Percentiles rank a stretch among this genome's conserved stretches.
These are phyloP conservation scores for Tamias sibiricus DNA, from an alignment of 2,113 vertebrate species.

Conservation along the genomic window DNA sequence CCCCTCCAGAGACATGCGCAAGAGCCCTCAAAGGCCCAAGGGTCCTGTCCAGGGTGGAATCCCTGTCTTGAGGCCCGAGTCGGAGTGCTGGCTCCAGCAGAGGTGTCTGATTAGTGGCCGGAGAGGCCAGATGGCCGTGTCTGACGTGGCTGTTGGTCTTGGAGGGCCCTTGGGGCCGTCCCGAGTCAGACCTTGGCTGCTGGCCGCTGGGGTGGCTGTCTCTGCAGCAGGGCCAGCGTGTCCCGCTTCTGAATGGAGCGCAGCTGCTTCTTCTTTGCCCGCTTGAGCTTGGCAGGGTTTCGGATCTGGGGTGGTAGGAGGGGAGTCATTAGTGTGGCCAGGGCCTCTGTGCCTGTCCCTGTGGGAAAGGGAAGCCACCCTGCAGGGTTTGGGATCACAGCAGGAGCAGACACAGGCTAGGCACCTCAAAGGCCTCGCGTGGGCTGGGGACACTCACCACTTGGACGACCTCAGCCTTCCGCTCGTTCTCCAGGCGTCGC, in stretches of 20 bases:
- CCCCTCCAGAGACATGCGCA: not conserved
- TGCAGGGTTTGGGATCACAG: rapidly evolving
- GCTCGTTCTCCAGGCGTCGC: slow-evolving; percentile 92
- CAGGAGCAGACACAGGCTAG: rapidly evolving
- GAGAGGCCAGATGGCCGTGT: not conserved
- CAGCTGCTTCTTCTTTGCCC: slow-evolving; percentile 95
- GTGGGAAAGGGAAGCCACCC: not conserved
- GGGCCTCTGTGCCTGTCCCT: not conserved
- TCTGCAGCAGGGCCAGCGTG: slow-evolving; percentile 91
- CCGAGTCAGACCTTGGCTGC: not conserved
- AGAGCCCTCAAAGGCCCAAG: not conserved
- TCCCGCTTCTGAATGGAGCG: slow-evolving; percentile 94
- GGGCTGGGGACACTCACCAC: slow-evolving; percentile 89
- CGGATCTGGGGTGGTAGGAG: slow-evolving; percentile 88
- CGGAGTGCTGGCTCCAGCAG: rapidly evolving
- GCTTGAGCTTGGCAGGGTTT: slow-evolving; percentile 94
- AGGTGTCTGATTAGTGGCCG: rapidly evolving
- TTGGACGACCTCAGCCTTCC: slow-evolving; percentile 94
- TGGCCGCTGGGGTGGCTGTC: not conserved
- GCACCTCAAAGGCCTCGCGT: rapidly evolving
- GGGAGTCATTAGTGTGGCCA: not conserved
- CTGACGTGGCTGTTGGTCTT: not conserved
- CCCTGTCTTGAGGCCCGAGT: not conserved
- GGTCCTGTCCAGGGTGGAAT: rapidly evolving
- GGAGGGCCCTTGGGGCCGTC: not conserved